phyloP scores from a whole-genome alignment of 2,888 invertebrate genomes.

The Nymphalis polychloros region DNA sequence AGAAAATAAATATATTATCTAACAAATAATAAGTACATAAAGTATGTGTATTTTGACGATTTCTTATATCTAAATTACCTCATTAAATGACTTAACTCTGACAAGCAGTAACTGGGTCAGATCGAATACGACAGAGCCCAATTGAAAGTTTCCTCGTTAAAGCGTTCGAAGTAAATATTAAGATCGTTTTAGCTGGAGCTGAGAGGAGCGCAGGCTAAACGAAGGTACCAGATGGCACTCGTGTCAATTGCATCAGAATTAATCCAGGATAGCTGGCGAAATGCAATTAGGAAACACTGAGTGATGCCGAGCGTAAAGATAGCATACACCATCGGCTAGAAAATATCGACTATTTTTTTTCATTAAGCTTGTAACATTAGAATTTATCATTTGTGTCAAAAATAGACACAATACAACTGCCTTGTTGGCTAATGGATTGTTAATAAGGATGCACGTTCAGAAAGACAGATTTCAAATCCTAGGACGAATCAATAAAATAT shows the following conservation, averaged over 20 bases:
- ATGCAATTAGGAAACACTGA: constrained; percentile 57
- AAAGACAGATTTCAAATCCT: too few species aligned
- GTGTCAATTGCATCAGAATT: constrained; percentile 57
- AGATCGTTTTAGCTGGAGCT: not conserved
- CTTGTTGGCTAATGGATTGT: too few species aligned
- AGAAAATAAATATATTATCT: too few species aligned
- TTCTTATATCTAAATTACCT: too few species aligned
- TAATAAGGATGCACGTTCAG: too few species aligned
- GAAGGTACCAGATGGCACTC: constrained; percentile 32
- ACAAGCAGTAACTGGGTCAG: not conserved
- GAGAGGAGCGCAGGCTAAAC: not conserved
- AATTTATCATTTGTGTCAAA: too few species aligned
- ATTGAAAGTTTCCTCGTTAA: constrained; percentile 4
- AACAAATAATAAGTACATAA: too few species aligned
- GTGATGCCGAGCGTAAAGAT: constrained; percentile 41
- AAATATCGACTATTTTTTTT: not conserved
- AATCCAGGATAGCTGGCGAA: constrained; percentile 48
- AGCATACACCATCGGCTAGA: not conserved
- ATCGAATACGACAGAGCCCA: not conserved
- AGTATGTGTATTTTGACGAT: too few species aligned
- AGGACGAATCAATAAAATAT: too few species aligned
- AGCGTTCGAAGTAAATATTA: constrained; percentile 11
- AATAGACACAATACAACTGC: too few species aligned
- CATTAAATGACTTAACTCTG: not conserved
- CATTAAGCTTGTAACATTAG: too few species aligned